A percentile compares a stretch with the other conserved stretches of the same genome.
These are phyloP conservation scores for Urocolius indicus DNA, from an alignment of 2,113 vertebrate species.

Conservation along the genomic window DNA sequence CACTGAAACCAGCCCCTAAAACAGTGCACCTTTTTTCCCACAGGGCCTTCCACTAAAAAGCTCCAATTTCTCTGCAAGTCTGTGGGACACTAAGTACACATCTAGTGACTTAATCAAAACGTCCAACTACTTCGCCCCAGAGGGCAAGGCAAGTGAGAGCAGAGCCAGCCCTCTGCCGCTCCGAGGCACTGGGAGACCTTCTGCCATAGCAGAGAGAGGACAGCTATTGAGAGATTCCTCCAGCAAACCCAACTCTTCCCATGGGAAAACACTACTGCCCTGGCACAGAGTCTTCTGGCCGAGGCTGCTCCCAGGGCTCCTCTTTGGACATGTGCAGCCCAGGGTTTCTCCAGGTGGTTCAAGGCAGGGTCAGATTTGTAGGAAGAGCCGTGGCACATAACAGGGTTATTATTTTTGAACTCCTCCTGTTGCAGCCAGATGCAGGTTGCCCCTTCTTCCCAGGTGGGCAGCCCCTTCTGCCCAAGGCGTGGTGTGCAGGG, in stretches of 20 bases:
- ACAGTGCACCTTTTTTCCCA: neutral
- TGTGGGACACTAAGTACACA: slow-evolving; percentile 36
- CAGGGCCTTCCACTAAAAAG: neutral
- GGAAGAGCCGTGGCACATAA: slow-evolving; percentile 51
- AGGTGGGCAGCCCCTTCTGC: slow-evolving; percentile 45
- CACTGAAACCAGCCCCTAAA: neutral
- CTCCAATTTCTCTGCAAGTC: neutral
- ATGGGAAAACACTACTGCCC: neutral
- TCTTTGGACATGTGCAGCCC: neutral
- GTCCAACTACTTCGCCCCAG: neutral
- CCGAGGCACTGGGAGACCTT: slow-evolving; percentile 48
- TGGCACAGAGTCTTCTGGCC: slow-evolving; percentile 29
- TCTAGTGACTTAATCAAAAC: slow-evolving; percentile 27
- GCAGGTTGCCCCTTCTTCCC: slow-evolving; percentile 34
- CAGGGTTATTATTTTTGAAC: slow-evolving; percentile 36
- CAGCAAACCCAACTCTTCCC: slow-evolving; percentile 44
- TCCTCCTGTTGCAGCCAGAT: slow-evolving; percentile 51
- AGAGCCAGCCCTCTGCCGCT: slow-evolving; percentile 22
- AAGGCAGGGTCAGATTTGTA: slow-evolving; percentile 38
- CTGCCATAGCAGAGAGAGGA: slow-evolving; percentile 35
- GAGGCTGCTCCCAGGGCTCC: neutral
- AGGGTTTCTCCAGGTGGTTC: slow-evolving; percentile 26
- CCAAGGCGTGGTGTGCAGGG: slow-evolving; percentile 37
- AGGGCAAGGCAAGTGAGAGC: slow-evolving; percentile 39
- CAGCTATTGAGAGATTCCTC: slow-evolving; percentile 26